phyloP scores from a whole-genome alignment of 35 echinoderm and acorn worm genomes.

The Anneissia japonica region DNA sequence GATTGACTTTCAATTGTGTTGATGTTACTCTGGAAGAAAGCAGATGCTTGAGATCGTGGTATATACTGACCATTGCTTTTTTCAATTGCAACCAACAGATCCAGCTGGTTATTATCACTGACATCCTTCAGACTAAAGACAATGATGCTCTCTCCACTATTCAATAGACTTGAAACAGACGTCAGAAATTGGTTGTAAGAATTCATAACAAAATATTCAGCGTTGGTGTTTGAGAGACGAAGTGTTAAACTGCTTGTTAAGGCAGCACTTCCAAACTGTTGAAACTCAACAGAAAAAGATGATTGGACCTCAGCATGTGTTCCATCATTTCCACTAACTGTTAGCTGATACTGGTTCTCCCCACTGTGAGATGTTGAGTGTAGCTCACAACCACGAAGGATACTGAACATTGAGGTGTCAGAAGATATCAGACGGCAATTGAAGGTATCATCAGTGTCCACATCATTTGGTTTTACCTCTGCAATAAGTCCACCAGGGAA shows the following conservation, averaged over 20 bases:
- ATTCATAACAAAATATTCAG: constrained; percentile 42
- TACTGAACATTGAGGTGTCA: constrained; percentile 68
- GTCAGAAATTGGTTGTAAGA: constrained; percentile 62
- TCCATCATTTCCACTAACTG: constrained; percentile 69
- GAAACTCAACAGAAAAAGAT: constrained; percentile 53
- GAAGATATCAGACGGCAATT: constrained; percentile 47
- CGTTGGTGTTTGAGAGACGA: constrained; percentile 29
- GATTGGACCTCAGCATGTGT: constrained; percentile 58
- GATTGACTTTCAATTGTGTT: constrained; percentile 58
- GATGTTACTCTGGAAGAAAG: constrained; percentile 53
- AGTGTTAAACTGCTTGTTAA: constrained; percentile 72
- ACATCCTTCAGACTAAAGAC: constrained; percentile 61
- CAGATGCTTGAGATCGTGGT: constrained; percentile 29
- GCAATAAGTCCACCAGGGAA: constrained; percentile 79
- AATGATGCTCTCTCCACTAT: constrained; percentile 53
- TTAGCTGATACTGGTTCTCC: constrained; percentile 43
- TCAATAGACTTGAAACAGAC: constrained; percentile 48
- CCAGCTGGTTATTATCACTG: constrained; percentile 25
- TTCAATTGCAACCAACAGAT: constrained; percentile 69
- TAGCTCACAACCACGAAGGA: constrained; percentile 55
- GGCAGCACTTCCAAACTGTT: constrained; percentile 57
- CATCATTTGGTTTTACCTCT: constrained; percentile 63
- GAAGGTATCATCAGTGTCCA: constrained; percentile 69
- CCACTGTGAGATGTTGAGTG: constrained; percentile 43
- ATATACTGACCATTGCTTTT: constrained; percentile 41